These are phyloP conservation scores for Diploscapter pachys DNA, from an alignment of 1,140 invertebrate genomes.

Conservation along the genomic window DNA sequence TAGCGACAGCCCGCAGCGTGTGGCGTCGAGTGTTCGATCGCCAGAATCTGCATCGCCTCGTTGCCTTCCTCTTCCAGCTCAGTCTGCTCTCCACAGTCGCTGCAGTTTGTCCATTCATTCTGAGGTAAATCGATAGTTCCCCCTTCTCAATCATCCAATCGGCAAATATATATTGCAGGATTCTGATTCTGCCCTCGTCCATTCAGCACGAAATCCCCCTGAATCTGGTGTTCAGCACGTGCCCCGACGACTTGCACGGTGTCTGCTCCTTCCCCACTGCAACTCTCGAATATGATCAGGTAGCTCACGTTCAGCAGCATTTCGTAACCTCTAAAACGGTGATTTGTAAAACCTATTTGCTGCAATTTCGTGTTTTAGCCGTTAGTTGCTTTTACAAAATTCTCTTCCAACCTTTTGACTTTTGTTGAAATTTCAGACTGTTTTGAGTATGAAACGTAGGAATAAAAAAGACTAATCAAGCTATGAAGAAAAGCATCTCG, in stretches of 20 bases:
- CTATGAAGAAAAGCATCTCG: too few species aligned
- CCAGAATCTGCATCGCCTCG: too few species aligned
- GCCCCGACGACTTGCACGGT: conserved; percentile 23
- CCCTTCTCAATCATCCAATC: too few species aligned
- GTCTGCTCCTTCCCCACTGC: conserved; percentile 30
- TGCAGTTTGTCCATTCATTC: too few species aligned
- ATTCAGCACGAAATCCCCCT: conserved; percentile 20
- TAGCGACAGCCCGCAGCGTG: too few species aligned
- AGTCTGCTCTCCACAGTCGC: too few species aligned
- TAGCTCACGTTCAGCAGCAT: neutral
- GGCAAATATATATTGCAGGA: conserved; percentile 4
- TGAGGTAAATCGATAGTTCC: too few species aligned
- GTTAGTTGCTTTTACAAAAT: conserved; percentile 5
- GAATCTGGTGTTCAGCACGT: conserved; percentile 23
- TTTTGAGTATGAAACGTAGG: neutral
- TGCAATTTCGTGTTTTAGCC: neutral
- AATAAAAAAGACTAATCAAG: too few species aligned
- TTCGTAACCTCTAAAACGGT: neutral
- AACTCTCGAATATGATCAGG: conserved; percentile 20
- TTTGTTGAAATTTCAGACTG: neutral
- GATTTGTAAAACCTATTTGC: too few species aligned
- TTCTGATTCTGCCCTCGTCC: conserved; percentile 21
- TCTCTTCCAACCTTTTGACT: too few species aligned
- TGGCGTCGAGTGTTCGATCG: too few species aligned
- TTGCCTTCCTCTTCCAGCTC: too few species aligned